These are phyloP conservation scores for Calameuta idolon DNA, from an alignment of 2,888 invertebrate species.

Conservation along the genomic window DNA sequence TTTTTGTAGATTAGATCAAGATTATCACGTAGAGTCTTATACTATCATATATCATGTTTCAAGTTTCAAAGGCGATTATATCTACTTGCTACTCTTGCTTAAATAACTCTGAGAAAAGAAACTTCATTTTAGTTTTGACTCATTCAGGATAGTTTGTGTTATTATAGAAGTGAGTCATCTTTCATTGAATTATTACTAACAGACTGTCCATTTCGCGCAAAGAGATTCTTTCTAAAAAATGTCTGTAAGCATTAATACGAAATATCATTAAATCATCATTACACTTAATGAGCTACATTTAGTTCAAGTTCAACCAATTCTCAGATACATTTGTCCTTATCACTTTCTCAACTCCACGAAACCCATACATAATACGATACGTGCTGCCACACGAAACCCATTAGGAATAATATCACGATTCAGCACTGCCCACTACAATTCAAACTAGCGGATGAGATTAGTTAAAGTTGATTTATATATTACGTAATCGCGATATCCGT, in stretches of 20 bases:
- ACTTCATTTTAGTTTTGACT: not conserved
- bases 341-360: not conserved
- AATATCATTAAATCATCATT: not conserved
- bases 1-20: not conserved
- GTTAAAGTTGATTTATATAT: not conserved
- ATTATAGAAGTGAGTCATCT: not conserved
- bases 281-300: no score
- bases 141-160: not conserved
- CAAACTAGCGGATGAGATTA: not conserved
- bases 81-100: not conserved
- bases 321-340: not conserved
- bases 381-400: not conserved
- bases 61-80: not conserved
- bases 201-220: not conserved
- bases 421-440: not conserved
- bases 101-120: not conserved
- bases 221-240: not conserved
- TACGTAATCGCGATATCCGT: not conserved
- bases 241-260: not conserved
- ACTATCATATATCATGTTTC: not conserved
- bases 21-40: not conserved
- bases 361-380: no score
- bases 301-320: not conserved
- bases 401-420: not conserved
- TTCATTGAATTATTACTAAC: not conserved